phyloP scores from a whole-genome alignment of 2,113 vertebrate genomes.

The Thalassarche chlororhynchos region DNA sequence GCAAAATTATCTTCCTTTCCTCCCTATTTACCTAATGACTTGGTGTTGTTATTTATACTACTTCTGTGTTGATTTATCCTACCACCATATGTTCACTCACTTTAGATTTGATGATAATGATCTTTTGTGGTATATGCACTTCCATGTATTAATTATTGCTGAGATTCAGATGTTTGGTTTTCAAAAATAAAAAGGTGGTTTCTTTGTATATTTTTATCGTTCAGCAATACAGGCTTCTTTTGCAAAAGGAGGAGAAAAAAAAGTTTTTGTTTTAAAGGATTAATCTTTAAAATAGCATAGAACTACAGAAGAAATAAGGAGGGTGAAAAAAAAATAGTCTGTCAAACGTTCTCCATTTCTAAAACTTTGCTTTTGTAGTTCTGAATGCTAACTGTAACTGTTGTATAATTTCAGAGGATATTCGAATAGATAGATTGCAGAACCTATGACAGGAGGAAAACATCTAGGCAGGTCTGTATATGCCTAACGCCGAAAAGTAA shows the following conservation, averaged over 20 bases:
- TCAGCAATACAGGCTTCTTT: background rate
- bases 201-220: background rate
- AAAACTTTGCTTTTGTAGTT: background rate
- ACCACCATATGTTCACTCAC: conserved; percentile 38
- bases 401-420: background rate
- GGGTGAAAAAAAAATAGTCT: background rate
- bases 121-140: background rate
- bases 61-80: conserved; percentile 37
- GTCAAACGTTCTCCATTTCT: background rate
- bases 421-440: background rate
- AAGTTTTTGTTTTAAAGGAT: background rate
- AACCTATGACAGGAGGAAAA: background rate
- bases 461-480: background rate
- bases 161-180: background rate
- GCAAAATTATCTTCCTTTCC: conserved; percentile 21
- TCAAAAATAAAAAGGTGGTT: background rate
- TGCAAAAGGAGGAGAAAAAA: background rate
- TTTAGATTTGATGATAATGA: conserved; percentile 3
- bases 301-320: background rate
- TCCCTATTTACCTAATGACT: conserved; percentile 42
- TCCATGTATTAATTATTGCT: conserved; percentile 1
- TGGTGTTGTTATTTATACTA: conserved; percentile 27
- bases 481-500: background rate
- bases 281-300: background rate
- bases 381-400: background rate